Conservation (phyloP, 2,797 vertebrate species). For the Pelochelys cantorii region DNA sequence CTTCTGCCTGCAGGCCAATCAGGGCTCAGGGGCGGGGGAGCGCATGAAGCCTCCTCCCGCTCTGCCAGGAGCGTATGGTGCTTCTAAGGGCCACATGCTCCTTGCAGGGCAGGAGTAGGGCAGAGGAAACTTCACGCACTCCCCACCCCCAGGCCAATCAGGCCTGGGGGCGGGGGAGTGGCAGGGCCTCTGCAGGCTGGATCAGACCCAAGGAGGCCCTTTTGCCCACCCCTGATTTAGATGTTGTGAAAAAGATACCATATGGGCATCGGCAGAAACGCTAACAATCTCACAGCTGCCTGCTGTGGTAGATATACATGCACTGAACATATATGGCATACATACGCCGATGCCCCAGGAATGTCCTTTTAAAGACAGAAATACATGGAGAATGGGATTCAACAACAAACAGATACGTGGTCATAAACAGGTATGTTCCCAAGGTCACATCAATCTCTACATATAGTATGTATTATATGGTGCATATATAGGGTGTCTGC, state of each 20-base stretch:
- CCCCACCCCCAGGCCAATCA: too few relatives aligned
- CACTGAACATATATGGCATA: not conserved
- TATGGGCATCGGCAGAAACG: rapidly evolving
- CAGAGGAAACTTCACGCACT: too few relatives aligned
- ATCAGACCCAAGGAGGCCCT: too few relatives aligned
- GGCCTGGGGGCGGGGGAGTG: too few relatives aligned
- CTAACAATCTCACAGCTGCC: not conserved
- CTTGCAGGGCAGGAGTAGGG: too few relatives aligned
- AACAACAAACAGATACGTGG: not conserved
- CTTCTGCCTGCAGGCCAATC: too few relatives aligned
- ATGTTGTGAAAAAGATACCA: not conserved
- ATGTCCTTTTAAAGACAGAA: not conserved
- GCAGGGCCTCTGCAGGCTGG: too few relatives aligned
- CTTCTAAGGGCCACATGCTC: too few relatives aligned
- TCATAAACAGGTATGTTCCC: not conserved
- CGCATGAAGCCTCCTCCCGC: too few relatives aligned
- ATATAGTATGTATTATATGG: not conserved
- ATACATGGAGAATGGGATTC: not conserved
- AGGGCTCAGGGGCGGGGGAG: too few relatives aligned
- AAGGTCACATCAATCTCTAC: not conserved
- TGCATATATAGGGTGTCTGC: not conserved
- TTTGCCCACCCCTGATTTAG: too few relatives aligned
- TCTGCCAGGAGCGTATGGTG: too few relatives aligned
- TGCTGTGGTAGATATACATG: rapidly evolving
- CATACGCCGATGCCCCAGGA: not conserved